Evolutionary conservation across 1,140 invertebrate genomes (phyloP), one percentile per base, ranked within the genome.

Genomic region (Penaeus indicus): DNA sequence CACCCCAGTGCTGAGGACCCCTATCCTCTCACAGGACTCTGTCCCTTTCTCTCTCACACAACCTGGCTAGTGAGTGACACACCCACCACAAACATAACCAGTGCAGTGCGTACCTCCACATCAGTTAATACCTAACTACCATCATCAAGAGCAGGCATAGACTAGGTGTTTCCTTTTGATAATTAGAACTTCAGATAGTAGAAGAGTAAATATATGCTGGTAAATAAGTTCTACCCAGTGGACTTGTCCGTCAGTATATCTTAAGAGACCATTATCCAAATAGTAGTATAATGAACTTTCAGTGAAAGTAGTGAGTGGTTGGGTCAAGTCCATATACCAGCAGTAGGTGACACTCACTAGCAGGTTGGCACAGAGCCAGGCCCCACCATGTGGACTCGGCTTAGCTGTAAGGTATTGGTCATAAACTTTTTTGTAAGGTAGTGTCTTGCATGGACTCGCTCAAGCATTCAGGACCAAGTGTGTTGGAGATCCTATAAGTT

Each of bases 11-110:
- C 63, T 87, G 86, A 87, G 86, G 86, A 87, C 78, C 54, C 75
- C 32, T 82, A 75, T 88, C 86, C 86, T 84, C 86, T 84, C 86
- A 88, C 80, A 88, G 86, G 86, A 88, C 86, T 88, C 86, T 88
- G 78, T 88, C 86, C 86, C 86, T 88, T 88, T 79, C 81, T 88
- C 81, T 88, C 81, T 84, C 80, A 88, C 80, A 83, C 88, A 89
- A 89, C 88, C 88, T 89, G 82, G 82, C 84, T 89, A 89, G 88
- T 89, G 88, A 89, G 88, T 85, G 84, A 85, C 84, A 85, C 87
- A 85, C 61, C 79, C 60, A 69, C 32, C 75, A 89, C 22, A 85
- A 81, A 89, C 61, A 79, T 63, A 84, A 67, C 78, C 72, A 80
- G 78, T 89, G 82, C 77, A 79, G 78, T 85, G 82, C 75, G 47